These are phyloP conservation scores for Coilia nasus DNA, from an alignment of 2,797 vertebrate species.

Conservation along the genomic window DNA sequence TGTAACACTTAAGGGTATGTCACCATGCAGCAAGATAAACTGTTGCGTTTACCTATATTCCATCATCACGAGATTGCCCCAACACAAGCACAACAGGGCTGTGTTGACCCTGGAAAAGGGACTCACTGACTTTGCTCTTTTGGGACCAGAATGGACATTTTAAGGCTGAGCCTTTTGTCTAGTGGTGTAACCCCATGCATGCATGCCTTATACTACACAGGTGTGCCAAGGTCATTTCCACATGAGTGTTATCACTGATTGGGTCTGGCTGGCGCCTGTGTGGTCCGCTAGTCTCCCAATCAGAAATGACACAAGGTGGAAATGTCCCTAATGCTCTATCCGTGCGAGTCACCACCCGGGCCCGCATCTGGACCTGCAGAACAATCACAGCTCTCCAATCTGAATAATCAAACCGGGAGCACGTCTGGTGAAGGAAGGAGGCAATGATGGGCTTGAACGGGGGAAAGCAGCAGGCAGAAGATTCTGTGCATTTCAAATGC, in stretches of 20 bases:
- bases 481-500: background rate
- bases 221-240: conserved; percentile 6
- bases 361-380: background rate
- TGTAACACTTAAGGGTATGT: background rate
- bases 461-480: background rate
- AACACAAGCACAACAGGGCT: background rate
- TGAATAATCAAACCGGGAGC: background rate
- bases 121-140: background rate
- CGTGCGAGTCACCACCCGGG: background rate
- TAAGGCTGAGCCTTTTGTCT: background rate
- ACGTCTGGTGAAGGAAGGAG: background rate
- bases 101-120: background rate
- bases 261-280: background rate
- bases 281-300: conserved; percentile 18
- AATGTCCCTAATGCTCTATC: background rate
- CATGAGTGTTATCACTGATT: background rate
- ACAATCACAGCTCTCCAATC: background rate
- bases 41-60: background rate
- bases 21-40: background rate
- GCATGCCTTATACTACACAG: background rate
- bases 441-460: background rate
- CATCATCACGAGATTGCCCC: background rate
- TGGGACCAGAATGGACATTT: background rate
- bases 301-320: background rate
- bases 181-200: background rate